Evolutionary conservation across 2,113 vertebrate genomes (phyloP), one percentile per base, ranked within the genome.

Genomic region (Chaetops frenatus): DNA sequence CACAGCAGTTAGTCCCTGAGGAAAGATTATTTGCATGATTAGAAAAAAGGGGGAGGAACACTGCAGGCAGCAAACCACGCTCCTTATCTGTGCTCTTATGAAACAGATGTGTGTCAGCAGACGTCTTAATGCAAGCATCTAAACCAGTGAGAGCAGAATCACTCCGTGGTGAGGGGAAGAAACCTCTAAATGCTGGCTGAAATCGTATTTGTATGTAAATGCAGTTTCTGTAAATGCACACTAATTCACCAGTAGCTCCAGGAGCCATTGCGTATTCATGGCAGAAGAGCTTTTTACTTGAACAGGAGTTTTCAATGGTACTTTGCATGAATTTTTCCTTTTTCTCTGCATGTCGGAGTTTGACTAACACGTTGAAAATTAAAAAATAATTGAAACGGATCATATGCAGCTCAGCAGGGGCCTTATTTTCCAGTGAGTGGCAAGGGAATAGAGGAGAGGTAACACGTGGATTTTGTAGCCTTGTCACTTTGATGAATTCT

Each of bases 331-430:
- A 80, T 94, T 92, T 88, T 78, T 40, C 58, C 51, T 76, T 71
- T 81, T 72, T 64, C 91, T 95, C 80, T 10, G 4, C 20, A 4
- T 81, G 84, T 40, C 8, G 1, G 93, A 78, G 82, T 95, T 96
- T 86, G 87, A 92, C 82, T 67, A 95, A 91, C 93, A 79, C 15
- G 5, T 8, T 53, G 92, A 74, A 94, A 94, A 97, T 96, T 94
- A 96, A 96, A 88, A 93, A 94, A 88, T 89, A 96, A 92, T 90
- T 69, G 86, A 92, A 95, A 89, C 29, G 50, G 90, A 96, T 96
- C 95, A 81, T 74, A 86, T 74, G 92, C 93, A 67, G 24, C 93
- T 56, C 93, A 72, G 92, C 92, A 71, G 82, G 76, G 90, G 82
- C 88, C 80, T 93, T 91, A 84, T 94, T 96, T 92, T 92, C 72